Conservation (phyloP, 2,113 vertebrate genomes). For the Oplegnathus fasciatus region DNA sequence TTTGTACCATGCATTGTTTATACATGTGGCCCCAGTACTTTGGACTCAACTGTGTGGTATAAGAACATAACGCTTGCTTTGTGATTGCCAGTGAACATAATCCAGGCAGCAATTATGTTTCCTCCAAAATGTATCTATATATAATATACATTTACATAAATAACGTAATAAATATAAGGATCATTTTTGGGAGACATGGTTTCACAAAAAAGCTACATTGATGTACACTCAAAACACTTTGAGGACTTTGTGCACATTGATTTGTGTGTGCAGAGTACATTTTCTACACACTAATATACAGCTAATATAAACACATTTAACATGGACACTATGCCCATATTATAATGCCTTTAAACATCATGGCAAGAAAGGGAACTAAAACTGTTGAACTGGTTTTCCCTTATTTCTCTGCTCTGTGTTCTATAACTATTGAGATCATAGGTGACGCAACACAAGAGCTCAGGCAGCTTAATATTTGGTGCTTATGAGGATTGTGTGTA, state of each 20-base stretch:
- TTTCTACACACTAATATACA: neutral
- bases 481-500: neutral
- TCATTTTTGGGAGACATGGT: neutral
- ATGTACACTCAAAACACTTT: no score
- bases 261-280: neutral
- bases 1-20: no score
- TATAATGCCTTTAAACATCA: neutral
- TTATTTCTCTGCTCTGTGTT: neutral
- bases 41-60: neutral
- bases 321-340: neutral
- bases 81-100: neutral
- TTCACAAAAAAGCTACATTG: neutral
- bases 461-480: constrained; percentile 3
- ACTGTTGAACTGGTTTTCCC: neutral
- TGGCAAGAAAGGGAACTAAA: neutral
- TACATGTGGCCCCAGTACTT: neutral
- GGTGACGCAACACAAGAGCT: neutral
- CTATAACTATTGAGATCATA: neutral
- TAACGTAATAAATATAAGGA: neutral
- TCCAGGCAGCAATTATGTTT: neutral
- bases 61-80: neutral
- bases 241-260: no score
- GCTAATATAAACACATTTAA: no score
- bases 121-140: neutral
- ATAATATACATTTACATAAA: neutral